Evolutionary conservation across 2,113 vertebrate species (phyloP).

Genomic region (Myiagra hebetior): DNA sequence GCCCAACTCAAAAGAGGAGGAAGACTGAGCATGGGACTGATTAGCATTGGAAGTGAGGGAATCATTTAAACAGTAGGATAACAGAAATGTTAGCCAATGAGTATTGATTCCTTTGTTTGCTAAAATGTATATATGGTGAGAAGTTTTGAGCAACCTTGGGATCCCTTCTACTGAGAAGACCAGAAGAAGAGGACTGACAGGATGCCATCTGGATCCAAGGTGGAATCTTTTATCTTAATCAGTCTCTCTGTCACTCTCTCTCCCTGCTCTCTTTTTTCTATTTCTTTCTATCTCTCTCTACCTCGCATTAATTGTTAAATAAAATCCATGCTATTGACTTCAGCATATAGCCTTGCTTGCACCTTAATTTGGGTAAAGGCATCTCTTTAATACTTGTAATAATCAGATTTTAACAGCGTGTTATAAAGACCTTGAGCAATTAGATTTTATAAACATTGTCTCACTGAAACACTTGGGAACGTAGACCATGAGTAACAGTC

Average conservation of each 20-base stretch:
- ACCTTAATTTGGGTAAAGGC: neutral
- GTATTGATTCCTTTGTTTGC: neutral
- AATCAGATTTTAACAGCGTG: neutral
- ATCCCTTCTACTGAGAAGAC: neutral
- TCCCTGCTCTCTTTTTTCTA: neutral
- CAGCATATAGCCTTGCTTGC: neutral
- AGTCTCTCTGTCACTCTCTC: neutral
- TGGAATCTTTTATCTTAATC: neutral
- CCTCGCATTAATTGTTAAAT: neutral
- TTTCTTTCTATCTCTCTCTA: neutral
- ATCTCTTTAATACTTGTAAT: neutral
- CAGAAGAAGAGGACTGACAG: neutral
- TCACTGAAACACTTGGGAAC: neutral
- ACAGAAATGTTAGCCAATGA: neutral
- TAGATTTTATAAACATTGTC: neutral
- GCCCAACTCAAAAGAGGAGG: neutral
- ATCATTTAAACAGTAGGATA: neutral
- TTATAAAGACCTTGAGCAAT: neutral
- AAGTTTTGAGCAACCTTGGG: neutral
- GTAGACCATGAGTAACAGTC: neutral
- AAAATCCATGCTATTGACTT: neutral
- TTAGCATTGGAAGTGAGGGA: accelerated
- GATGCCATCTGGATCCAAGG: no score
- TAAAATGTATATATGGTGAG: neutral
- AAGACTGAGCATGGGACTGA: neutral